Conservation (phyloP, 2,888 invertebrate species). For the Bombylius discolor region DNA sequence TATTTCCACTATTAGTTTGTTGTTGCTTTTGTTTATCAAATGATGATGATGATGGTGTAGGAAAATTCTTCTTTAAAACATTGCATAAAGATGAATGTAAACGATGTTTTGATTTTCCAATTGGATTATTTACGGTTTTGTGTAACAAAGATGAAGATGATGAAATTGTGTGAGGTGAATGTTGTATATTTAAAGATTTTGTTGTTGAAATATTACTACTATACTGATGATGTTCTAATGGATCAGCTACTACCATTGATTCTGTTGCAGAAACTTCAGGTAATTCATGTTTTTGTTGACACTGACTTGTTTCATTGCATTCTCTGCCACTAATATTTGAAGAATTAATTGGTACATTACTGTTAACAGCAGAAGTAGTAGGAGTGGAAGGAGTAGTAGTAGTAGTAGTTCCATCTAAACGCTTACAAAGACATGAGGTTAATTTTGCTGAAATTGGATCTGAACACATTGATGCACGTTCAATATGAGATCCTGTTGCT, state of each 20-base stretch:
- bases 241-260: not conserved
- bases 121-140: constrained; percentile 34
- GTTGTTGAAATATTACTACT: constrained; percentile 2
- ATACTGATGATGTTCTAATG: not conserved
- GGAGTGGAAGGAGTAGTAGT: not conserved
- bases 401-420: constrained; percentile 19
- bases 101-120: constrained; percentile 28
- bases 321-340: constrained; percentile 6
- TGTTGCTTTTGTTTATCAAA: no score
- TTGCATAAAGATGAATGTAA: constrained; percentile 19
- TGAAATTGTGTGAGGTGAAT: constrained; percentile 14
- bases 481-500: constrained; percentile 20
- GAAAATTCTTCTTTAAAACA: constrained; percentile 16
- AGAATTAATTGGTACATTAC: no score
- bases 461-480: constrained; percentile 16
- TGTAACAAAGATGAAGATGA: constrained; percentile 20
- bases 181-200: constrained; percentile 11
- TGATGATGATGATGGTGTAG: constrained; percentile 31
- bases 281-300: constrained; percentile 15
- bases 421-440: constrained; percentile 36
- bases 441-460: constrained; percentile 38
- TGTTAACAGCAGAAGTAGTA: no score
- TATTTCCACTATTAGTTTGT: constrained; percentile 1
- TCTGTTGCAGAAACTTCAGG: not conserved
- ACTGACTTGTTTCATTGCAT: constrained; percentile 15